These are phyloP conservation scores for Lasioglossum zephyrum DNA, from an alignment of 2,888 invertebrate species.

Conservation along the genomic window DNA sequence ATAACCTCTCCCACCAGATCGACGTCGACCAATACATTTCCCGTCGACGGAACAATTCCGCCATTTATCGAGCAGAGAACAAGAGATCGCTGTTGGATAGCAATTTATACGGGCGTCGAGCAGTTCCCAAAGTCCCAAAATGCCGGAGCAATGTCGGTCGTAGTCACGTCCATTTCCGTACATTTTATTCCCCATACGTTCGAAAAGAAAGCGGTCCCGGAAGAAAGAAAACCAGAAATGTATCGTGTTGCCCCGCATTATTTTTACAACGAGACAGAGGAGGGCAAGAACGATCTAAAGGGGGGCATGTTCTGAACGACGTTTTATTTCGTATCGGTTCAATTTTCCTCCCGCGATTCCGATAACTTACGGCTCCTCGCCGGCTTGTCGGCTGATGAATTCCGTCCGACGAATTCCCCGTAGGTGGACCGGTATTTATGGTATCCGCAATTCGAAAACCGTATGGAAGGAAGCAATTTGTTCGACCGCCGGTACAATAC, in stretches of 20 bases:
- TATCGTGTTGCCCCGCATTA: conserved; percentile 4
- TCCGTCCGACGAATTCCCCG: conserved; percentile 63
- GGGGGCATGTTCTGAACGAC: background rate
- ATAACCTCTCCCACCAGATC: background rate
- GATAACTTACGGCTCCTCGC: conserved; percentile 59
- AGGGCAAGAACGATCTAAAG: conserved; percentile 10
- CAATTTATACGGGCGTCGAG: background rate
- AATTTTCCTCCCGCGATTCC: conserved; percentile 58
- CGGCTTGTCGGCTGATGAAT: conserved; percentile 42
- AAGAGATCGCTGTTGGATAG: background rate
- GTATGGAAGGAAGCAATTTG: conserved; percentile 69
- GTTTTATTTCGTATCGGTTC: conserved; percentile 55
- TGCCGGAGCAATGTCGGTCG: background rate
- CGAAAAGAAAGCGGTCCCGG: background rate
- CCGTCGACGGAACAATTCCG: background rate
- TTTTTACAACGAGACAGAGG: conserved; percentile 6
- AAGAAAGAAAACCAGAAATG: background rate
- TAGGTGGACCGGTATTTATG: conserved; percentile 63
- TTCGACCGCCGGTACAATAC: conserved; percentile 61
- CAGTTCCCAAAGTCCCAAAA: conserved; percentile 7
- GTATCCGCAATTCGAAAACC: conserved; percentile 68
- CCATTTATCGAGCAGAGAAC: background rate
- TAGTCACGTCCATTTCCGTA: background rate
- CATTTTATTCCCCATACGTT: background rate
- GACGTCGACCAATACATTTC: background rate